Percentiles rank a stretch among this genome's conserved stretches.
These are phyloP conservation scores for Lytechinus variegatus DNA, from an alignment of 35 echinoderm and acorn worm genomes.

Conservation along the genomic window DNA sequence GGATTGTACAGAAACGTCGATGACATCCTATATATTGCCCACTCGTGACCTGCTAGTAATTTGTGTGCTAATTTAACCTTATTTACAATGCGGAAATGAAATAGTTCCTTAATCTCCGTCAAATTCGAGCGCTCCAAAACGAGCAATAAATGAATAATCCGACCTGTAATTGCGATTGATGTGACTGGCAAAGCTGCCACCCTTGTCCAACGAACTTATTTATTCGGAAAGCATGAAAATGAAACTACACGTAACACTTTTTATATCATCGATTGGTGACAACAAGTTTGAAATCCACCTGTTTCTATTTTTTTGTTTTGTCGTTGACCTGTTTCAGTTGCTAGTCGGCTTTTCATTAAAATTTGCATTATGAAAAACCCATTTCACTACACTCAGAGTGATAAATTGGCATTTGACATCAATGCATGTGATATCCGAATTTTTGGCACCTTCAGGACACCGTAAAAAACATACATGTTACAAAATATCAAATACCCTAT, in stretches of 20 bases:
- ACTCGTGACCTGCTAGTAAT: not conserved
- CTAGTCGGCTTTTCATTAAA: not conserved
- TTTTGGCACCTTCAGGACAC: too few relatives aligned
- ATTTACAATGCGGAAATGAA: not conserved
- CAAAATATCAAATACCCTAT: too few relatives aligned
- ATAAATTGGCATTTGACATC: not conserved
- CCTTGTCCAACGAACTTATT: not conserved
- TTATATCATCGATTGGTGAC: not conserved
- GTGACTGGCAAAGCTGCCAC: not conserved
- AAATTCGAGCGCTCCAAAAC: not conserved
- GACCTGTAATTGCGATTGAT: not conserved
- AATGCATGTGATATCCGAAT: not conserved
- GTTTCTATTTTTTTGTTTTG: not conserved
- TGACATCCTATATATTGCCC: not conserved
- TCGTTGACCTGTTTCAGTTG: not conserved
- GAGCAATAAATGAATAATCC: conserved; percentile 6
- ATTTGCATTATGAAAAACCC: not conserved
- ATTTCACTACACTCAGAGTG: not conserved
- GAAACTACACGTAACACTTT: not conserved
- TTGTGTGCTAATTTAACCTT: not conserved
- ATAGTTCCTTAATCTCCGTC: not conserved
- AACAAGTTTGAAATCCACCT: not conserved
- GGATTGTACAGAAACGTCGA: not conserved
- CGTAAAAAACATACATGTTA: too few relatives aligned
- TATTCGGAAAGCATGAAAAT: not conserved